Evolutionary conservation across 2,113 vertebrate genomes (phyloP).

Genomic region (Etheostoma cragini): DNA sequence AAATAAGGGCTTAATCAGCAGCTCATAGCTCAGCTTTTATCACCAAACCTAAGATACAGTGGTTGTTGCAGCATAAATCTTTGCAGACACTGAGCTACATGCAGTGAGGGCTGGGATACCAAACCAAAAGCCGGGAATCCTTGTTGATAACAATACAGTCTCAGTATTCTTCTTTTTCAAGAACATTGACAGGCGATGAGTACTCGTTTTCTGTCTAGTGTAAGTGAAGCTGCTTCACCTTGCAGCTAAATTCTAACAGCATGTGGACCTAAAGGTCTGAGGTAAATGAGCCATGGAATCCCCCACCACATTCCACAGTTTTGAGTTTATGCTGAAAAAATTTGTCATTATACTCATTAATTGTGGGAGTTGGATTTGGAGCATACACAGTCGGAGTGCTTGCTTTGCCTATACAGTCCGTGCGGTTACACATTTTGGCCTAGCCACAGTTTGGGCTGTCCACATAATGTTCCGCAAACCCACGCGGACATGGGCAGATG

Average conservation of each 20-base stretch:
- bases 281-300: neutral
- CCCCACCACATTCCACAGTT: too few species aligned
- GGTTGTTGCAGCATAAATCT: neutral
- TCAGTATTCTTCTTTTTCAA: neutral
- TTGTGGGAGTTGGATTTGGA: too few species aligned
- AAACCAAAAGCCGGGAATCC: neutral
- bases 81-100: neutral
- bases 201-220: neutral
- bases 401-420: too few species aligned
- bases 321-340: too few species aligned
- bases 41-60: slow-evolving; percentile 1
- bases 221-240: neutral
- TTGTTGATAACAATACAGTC: neutral
- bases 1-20: too few species aligned
- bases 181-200: slow-evolving; percentile 47
- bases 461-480: too few species aligned
- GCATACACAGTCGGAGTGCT: too few species aligned
- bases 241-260: neutral
- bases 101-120: neutral
- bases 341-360: too few species aligned
- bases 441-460: too few species aligned
- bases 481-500: too few species aligned
- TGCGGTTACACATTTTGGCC: too few species aligned
- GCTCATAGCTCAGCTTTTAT: neutral
- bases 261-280: neutral